Percentiles rank a stretch among this genome's conserved stretches.
Evolutionary conservation across 2,113 vertebrate species (phyloP).

Genomic region (Charadrius vociferus): DNA sequence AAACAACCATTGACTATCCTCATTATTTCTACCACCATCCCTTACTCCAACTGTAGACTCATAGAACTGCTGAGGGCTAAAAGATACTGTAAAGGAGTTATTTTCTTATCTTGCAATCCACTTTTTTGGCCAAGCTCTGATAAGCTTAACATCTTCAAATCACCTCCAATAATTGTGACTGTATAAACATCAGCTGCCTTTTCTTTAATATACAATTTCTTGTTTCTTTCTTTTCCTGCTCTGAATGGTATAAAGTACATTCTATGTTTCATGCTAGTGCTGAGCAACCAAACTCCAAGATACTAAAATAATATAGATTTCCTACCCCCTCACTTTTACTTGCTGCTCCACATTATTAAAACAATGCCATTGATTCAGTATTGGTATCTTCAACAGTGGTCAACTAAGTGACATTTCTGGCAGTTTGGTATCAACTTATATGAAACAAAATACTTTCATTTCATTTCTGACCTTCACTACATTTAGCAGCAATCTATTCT

Average conservation of each 20-base stretch:
- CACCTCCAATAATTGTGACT: not conserved
- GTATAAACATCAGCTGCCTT: not conserved
- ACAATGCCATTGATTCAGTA: not conserved
- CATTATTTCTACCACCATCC: not conserved
- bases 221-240: not conserved
- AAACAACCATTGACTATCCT: not conserved
- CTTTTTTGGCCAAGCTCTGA: not conserved
- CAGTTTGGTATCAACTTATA: not conserved
- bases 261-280: not conserved
- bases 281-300: slow-evolving; percentile 26
- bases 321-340: not conserved
- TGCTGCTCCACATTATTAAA: not conserved
- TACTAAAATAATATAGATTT: not conserved
- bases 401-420: not conserved
- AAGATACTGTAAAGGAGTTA: not conserved
- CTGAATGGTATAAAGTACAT: not conserved
- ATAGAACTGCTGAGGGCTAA: not conserved
- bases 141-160: not conserved
- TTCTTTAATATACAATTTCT: not conserved
- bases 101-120: not conserved
- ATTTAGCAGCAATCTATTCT: not conserved
- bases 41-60: not conserved
- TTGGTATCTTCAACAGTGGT: not conserved
- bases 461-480: not conserved
- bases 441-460: not conserved